Evolutionary conservation across 2,797 vertebrate genomes (phyloP).

Genomic region (Fratercula arctica): DNA sequence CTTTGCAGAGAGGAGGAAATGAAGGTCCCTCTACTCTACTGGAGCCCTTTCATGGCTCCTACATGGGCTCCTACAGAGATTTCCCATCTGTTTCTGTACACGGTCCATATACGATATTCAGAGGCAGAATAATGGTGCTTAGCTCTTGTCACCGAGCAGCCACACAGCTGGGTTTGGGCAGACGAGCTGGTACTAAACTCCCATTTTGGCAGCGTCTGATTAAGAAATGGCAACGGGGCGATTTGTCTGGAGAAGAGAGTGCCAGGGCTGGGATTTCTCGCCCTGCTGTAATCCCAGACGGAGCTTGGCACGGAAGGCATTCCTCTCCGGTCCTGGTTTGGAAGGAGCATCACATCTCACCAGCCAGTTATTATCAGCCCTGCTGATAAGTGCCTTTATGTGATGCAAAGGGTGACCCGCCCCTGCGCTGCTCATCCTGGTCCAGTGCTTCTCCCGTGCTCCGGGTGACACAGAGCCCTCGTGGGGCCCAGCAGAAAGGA

Average conservation of each 20-base stretch:
- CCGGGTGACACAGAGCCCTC: background rate
- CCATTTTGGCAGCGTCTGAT: background rate
- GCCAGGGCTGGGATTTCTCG: background rate
- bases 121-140: background rate
- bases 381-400: background rate
- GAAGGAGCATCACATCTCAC: background rate
- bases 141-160: background rate
- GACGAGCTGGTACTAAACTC: fast-evolving
- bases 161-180: background rate
- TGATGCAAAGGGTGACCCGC: background rate
- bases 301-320: background rate
- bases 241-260: background rate
- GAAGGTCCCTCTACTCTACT: background rate
- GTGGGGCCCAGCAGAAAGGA: background rate
- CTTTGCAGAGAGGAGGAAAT: background rate
- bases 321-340: background rate
- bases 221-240: background rate
- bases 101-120: background rate
- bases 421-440: background rate
- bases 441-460: background rate
- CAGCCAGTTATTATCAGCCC: background rate
- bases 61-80: background rate
- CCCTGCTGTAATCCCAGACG: fast-evolving
- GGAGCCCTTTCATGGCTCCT: background rate
- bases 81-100: background rate